Evolutionary conservation across 2,888 invertebrate genomes (phyloP).

Genomic region (Proisotoma minuta): DNA sequence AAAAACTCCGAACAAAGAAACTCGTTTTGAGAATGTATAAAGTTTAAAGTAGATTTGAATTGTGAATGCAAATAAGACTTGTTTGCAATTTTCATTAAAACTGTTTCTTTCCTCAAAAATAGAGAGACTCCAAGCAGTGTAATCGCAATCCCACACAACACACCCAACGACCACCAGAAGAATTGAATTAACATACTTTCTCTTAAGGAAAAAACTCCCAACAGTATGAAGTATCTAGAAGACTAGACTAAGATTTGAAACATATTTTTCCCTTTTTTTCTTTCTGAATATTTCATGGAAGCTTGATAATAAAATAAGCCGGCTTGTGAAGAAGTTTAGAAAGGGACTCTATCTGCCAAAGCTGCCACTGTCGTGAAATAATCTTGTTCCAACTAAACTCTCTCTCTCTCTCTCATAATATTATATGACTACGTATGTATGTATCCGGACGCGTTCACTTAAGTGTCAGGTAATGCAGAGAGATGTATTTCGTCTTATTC

Average conservation of each 20-base stretch:
- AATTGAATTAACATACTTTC: slow-evolving; percentile 11
- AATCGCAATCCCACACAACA: background rate
- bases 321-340: background rate
- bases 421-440: background rate
- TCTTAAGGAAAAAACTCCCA: background rate
- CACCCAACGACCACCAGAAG: background rate
- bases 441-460: background rate
- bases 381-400: no score
- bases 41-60: slow-evolving; percentile 13
- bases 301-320: slow-evolving; percentile 8
- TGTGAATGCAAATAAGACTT: slow-evolving; percentile 13
- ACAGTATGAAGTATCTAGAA: no score
- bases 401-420: no score
- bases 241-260: no score
- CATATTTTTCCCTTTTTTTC: slow-evolving; percentile 5
- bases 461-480: background rate
- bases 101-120: background rate
- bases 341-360: background rate
- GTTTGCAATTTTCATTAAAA: slow-evolving; percentile 16
- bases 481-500: background rate
- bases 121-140: background rate
- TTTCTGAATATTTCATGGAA: background rate
- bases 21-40: slow-evolving; percentile 14
- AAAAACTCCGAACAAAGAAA: slow-evolving; percentile 12
- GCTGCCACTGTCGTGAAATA: background rate